These are phyloP conservation scores for Manis javanica DNA, from an alignment of 2,797 vertebrate species.

Conservation along the genomic window DNA sequence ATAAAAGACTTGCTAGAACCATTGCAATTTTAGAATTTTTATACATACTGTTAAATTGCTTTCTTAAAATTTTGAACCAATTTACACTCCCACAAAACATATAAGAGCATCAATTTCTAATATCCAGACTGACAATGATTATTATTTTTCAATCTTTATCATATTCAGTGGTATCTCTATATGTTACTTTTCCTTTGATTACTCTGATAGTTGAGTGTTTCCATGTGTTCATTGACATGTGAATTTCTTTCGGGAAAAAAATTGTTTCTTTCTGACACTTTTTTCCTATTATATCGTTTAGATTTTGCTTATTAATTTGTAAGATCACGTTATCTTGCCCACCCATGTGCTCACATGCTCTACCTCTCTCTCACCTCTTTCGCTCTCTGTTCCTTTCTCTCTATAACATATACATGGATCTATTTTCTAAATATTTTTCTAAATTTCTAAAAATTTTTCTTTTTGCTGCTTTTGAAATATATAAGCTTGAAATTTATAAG, in stretches of 20 bases:
- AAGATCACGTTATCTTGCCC: not conserved
- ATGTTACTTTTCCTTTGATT: slow-evolving; percentile 29
- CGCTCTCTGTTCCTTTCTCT: not conserved
- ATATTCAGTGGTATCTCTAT: not conserved
- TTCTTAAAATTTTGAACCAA: not conserved
- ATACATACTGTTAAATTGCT: not conserved
- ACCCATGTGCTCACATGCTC: too few relatives aligned
- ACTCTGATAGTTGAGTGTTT: not conserved
- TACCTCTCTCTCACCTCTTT: not conserved
- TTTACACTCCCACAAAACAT: not conserved
- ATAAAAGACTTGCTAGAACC: not conserved
- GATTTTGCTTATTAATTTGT: not conserved
- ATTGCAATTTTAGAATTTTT: not conserved
- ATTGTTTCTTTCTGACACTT: not conserved
- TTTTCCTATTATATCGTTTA: not conserved
- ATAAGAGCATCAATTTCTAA: not conserved
- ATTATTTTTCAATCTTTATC: slow-evolving; percentile 14
- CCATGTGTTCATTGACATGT: not conserved
- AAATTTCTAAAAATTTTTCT: not conserved
- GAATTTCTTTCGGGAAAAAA: slow-evolving; percentile 9
- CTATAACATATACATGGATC: not conserved
- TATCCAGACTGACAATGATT: not conserved
- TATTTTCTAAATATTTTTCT: not conserved
- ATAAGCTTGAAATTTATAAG: not conserved
- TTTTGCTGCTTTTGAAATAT: not conserved